phyloP scores from a whole-genome alignment of 2,888 invertebrate genomes.

The Parnassius orleans region DNA sequence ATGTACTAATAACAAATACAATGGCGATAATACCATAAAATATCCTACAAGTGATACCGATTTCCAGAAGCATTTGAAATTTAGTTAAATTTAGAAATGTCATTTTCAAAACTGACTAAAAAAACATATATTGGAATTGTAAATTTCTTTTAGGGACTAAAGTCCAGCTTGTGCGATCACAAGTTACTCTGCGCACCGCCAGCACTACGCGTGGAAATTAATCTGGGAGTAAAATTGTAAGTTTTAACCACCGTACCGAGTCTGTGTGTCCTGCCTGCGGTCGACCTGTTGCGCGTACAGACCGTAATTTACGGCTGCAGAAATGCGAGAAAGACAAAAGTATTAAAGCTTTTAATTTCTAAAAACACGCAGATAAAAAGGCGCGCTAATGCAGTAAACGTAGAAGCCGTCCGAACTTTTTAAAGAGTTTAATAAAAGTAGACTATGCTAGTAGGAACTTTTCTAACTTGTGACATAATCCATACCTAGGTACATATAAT shows the following conservation, averaged over 20 bases:
- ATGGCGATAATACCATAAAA: too few species aligned
- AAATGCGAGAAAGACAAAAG: neutral
- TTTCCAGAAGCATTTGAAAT: too few species aligned
- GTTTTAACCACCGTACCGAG: neutral
- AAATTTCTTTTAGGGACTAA: neutral
- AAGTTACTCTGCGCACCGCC: neutral
- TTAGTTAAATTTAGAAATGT: too few species aligned
- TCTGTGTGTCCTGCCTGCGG: conserved; percentile 1
- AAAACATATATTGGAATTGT: too few species aligned
- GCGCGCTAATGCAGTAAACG: neutral
- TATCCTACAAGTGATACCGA: too few species aligned
- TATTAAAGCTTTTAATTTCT: conserved; percentile 13
- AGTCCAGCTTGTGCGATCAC: conserved; percentile 6
- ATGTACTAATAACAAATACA: too few species aligned
- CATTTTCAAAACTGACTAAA: too few species aligned
- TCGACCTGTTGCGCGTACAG: conserved; percentile 17
- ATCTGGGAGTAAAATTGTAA: conserved; percentile 8
- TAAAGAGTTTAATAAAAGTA: too few species aligned
- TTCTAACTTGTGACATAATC: too few species aligned
- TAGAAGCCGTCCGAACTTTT: neutral
- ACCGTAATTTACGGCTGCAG: neutral
- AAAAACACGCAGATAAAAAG: conserved; percentile 6
- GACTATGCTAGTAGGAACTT: too few species aligned
- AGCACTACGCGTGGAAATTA: conserved; percentile 6
- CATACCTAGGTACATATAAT: too few species aligned